Percentiles rank a stretch among this genome's conserved stretches.
These are phyloP conservation scores for Petromus typicus DNA, from an alignment of 2,113 vertebrate genomes.

Conservation along the genomic window DNA sequence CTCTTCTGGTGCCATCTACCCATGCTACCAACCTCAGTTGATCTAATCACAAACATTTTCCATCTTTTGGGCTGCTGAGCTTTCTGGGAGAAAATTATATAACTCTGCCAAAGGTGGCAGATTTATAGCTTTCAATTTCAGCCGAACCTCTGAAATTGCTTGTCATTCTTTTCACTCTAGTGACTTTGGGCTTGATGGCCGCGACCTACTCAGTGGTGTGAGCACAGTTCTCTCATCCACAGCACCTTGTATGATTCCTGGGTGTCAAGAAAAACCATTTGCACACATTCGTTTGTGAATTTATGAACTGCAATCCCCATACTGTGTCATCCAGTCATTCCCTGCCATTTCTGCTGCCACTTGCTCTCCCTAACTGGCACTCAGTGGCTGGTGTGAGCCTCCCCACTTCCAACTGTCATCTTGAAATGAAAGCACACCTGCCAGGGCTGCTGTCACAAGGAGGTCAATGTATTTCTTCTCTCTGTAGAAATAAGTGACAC, in stretches of 20 bases:
- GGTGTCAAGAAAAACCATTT: neutral
- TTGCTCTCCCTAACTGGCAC: neutral
- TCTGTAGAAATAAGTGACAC: neutral
- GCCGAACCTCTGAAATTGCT: neutral
- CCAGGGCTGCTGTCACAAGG: accelerated
- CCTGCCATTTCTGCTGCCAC: neutral
- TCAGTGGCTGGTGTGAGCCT: neutral
- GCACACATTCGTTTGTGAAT: neutral
- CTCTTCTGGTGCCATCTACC: neutral
- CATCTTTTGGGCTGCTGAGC: neutral
- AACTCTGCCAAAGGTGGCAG: conserved; percentile 29
- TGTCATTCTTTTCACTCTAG: neutral
- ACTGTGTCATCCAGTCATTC: accelerated
- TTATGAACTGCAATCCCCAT: neutral
- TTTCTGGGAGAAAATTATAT: conserved; percentile 46
- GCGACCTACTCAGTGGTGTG: neutral
- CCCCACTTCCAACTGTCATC: accelerated
- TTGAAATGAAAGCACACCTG: neutral
- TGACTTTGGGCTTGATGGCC: neutral
- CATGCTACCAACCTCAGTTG: neutral
- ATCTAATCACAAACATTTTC: conserved; percentile 16
- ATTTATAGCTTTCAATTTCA: conserved; percentile 60
- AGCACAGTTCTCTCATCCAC: neutral
- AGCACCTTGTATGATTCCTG: neutral
- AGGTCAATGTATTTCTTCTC: neutral